These are phyloP conservation scores for Apostichopus japonicus DNA, from an alignment of 35 echinoderm and acorn worm species.

Conservation along the genomic window DNA sequence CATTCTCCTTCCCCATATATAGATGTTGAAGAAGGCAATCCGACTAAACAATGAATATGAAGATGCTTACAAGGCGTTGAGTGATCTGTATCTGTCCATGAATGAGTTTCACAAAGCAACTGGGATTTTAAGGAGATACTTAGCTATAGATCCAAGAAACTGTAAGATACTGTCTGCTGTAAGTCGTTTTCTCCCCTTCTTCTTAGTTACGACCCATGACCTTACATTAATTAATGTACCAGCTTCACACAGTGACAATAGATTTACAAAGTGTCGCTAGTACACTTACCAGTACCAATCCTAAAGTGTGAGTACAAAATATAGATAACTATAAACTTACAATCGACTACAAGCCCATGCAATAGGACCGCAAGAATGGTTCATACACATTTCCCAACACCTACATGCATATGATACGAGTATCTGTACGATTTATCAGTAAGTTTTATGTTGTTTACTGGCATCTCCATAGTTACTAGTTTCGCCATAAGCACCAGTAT, in stretches of 20 bases:
- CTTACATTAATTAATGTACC: too few species aligned
- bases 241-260: background rate
- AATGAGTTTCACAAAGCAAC: slow-evolving; percentile 13
- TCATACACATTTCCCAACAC: background rate
- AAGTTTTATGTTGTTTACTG: too few species aligned
- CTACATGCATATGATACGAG: too few species aligned
- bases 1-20: background rate
- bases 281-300: background rate
- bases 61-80: background rate
- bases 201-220: background rate
- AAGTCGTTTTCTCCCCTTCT: background rate
- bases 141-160: background rate
- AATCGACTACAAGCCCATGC: background rate
- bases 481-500: too few species aligned
- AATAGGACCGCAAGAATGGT: background rate
- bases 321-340: background rate
- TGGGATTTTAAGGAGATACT: background rate
- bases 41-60: background rate
- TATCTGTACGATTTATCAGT: too few species aligned
- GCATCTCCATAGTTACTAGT: too few species aligned
- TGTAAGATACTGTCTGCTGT: background rate
- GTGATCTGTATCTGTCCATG: background rate
- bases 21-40: slow-evolving; percentile 8
- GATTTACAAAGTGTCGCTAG: background rate
- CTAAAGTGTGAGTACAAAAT: background rate